These are phyloP conservation scores for Drosophila phalerata DNA, from an alignment of 2,888 invertebrate genomes.

Conservation along the genomic window DNA sequence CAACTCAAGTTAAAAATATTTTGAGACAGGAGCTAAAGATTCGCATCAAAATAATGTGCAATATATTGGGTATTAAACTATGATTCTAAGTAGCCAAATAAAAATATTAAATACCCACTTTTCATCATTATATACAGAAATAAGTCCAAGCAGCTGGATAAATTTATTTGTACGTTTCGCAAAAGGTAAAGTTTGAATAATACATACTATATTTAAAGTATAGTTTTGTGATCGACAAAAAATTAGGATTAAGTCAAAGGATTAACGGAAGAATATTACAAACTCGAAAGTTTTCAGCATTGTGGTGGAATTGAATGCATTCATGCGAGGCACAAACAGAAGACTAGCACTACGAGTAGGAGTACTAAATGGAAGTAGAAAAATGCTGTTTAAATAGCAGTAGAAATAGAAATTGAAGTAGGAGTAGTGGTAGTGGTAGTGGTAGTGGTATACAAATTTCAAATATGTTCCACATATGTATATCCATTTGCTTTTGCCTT, in stretches of 20 bases:
- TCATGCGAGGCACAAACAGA: neutral
- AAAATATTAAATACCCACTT: neutral
- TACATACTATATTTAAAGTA: too few relatives aligned
- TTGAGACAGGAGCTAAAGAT: too few relatives aligned
- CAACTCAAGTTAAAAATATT: too few relatives aligned
- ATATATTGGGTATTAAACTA: neutral
- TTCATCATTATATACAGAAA: too few relatives aligned
- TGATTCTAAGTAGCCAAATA: too few relatives aligned
- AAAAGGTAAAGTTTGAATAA: too few relatives aligned
- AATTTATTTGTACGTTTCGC: too few relatives aligned
- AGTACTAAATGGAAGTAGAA: neutral
- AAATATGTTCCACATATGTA: slow-evolving; percentile 59
- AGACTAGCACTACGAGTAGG: neutral
- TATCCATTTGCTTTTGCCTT: slow-evolving; percentile 73
- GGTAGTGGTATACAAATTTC: slow-evolving; percentile 15
- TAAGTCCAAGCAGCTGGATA: too few relatives aligned
- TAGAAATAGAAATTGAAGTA: slow-evolving; percentile 7
- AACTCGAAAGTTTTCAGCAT: neutral
- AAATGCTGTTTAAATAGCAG: neutral
- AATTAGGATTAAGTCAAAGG: too few relatives aligned
- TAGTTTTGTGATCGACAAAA: too few relatives aligned
- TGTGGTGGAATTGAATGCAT: neutral
- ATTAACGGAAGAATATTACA: neutral
- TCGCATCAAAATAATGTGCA: too few relatives aligned
- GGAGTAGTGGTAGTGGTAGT: slow-evolving; percentile 5